Base-by-base conservation (phyloP, 2,797 vertebrate species). In the Myotis planiceps region DNA sequence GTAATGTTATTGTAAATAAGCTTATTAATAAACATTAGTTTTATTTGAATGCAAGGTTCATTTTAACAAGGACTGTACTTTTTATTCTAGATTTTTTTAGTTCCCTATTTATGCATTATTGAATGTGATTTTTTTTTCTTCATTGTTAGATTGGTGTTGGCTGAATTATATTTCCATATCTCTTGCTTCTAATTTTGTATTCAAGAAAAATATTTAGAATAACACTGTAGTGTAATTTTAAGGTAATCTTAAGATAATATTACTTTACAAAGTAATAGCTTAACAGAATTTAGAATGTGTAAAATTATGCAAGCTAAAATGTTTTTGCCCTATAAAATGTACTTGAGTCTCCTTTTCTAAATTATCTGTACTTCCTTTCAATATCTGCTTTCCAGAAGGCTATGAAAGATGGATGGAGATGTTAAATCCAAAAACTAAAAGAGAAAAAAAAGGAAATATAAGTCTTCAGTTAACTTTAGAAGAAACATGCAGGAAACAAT, bases 1-100 rank as follows among this genome's bases (percentile, higher is more conserved):
- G 79, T 84, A 94, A 95, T 81, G 10, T 39, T 96, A 92, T 95
- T 96, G 34, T 93, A 97, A 96, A 95, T 89, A 97, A 93, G 16
- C 14, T 96, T 66, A 0, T 69, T 95, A 88, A 71, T 80, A 90
- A 93, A 58, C 82, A 75, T 85, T 94, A 95, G 87, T 49, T 97
- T 60, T 32, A 97, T 96, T 94, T 92, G 37, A 86, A 81, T 88
- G n/a, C 25, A 74, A 45, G 8, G 37, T 87, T 69, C 51, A 27
- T 88, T 95, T 95, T 83, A 91, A 80, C 27, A 90, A 85, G 55
- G 5, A 12, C 47, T 95, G 23, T 53, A 10, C 47, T 87, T 85
- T 92, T 97, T 86, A 13, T 13, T 12, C 4, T 68, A 68, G 0
- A 75, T 53, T 80, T 76, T 5, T 29, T 78, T 92, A 18, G 18